These are phyloP conservation scores for Miltochrista miniata DNA, from an alignment of 2,888 invertebrate species.

Conservation along the genomic window DNA sequence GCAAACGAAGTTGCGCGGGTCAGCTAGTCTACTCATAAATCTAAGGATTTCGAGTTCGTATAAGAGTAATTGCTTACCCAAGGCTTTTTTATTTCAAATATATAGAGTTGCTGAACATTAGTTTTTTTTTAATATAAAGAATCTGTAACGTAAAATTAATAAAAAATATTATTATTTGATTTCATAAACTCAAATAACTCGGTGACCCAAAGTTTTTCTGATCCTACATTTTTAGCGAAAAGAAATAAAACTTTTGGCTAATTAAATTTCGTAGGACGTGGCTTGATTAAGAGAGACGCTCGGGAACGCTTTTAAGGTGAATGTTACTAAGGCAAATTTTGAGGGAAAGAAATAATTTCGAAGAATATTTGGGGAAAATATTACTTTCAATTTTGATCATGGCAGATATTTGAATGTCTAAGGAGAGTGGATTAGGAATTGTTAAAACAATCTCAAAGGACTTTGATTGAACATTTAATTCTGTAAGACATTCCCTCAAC, in stretches of 20 bases:
- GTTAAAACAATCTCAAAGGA: slow-evolving; percentile 52
- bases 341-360: slow-evolving; percentile 57
- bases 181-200: slow-evolving; percentile 52
- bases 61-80: too few relatives aligned
- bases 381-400: slow-evolving; percentile 58
- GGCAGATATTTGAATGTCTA: slow-evolving; percentile 61
- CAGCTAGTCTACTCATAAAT: too few relatives aligned
- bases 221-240: slow-evolving; percentile 64
- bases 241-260: slow-evolving; percentile 72
- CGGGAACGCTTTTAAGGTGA: slow-evolving; percentile 73
- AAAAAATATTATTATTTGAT: slow-evolving; percentile 43
- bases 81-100: too few relatives aligned
- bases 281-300: slow-evolving; percentile 70
- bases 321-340: slow-evolving; percentile 55
- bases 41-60: too few relatives aligned
- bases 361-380: slow-evolving; percentile 60
- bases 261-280: slow-evolving; percentile 72
- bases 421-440: slow-evolving; percentile 54
- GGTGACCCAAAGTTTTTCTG: slow-evolving; percentile 51
- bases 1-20: too few relatives aligned
- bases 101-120: slow-evolving; percentile 10
- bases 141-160: slow-evolving; percentile 47
- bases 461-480: slow-evolving; percentile 47
- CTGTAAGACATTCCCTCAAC: slow-evolving; percentile 20
- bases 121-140: slow-evolving; percentile 42